Base-by-base conservation (phyloP, 2,888 invertebrate genomes). In the Schizaphis graminum region DNA sequence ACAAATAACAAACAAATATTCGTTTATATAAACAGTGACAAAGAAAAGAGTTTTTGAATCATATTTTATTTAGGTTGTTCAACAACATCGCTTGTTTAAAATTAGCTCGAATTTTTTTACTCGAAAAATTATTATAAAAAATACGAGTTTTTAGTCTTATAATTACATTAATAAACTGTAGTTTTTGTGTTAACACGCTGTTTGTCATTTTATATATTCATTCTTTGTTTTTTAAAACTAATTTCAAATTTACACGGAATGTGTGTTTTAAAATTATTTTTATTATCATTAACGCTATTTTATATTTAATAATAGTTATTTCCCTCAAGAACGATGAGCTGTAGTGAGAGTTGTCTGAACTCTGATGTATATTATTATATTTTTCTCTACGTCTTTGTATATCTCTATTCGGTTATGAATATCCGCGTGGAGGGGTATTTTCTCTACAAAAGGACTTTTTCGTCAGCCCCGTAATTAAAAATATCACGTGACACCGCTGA, bases 401-500 rank as follows among this genome's bases (percentile, higher is more conserved):
- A 13, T 35, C 21, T 28, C 57, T 35, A 49, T 77, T 90, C 3
- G 21, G 16, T 90, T 61, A 67, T 90, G 47, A 90, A 90, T 47
- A 67, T 67, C 35, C n/a, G 5, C 10, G 3, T 0, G 3, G n/a
- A 47, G 61, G 21, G n/a, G 26, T 67, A n/a, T 90, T 77, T 67
- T n/a, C 44, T 61, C 26, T n/a, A 13, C 57, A 44, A 47, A 61
- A 47, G 26, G n/a, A 56, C 57, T 57, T 91, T 86, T 86, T 47
- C 44, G n/a, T n/a, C 13, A n/a, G 26, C 8, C 24, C 61, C 10
- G 35, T 92, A 87, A 92, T 92, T 87, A 92, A 92, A 91, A 92
- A 87, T 35, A 91, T 61, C 57, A 86, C 91, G n/a, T 21, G 57
- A n/a, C 84, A 85, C 44, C 35, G 35, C 16, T 21, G 84, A 47